These are phyloP conservation scores for Suricata suricatta DNA, from an alignment of 2,113 vertebrate genomes.

Conservation along the genomic window DNA sequence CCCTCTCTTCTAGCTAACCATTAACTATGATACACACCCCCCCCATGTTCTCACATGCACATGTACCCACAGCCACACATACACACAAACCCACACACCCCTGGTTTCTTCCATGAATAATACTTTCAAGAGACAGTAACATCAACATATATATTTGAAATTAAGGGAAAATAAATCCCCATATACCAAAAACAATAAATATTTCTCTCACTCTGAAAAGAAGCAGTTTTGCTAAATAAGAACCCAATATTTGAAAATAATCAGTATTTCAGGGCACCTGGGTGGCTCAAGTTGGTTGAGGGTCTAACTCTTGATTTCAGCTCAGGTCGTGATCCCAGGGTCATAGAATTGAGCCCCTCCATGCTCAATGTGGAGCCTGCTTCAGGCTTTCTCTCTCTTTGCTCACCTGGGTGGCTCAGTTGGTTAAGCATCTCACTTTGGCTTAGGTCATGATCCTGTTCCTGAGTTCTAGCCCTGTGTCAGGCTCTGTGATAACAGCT, in stretches of 20 bases:
- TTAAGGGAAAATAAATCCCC: background rate
- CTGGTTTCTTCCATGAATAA: background rate
- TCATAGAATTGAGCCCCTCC: too few relatives aligned
- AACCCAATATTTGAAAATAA: background rate
- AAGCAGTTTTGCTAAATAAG: background rate
- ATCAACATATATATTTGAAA: background rate
- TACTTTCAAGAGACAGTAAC: background rate
- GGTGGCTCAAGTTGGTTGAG: too few relatives aligned
- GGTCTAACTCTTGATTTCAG: too few relatives aligned
- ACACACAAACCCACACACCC: accelerated
- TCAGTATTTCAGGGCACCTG: too few relatives aligned
- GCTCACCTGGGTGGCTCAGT: too few relatives aligned
- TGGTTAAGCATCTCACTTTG: too few relatives aligned
- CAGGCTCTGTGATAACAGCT: too few relatives aligned
- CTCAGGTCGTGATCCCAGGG: too few relatives aligned
- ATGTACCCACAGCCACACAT: background rate
- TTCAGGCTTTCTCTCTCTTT: too few relatives aligned
- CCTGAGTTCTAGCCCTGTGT: too few relatives aligned
- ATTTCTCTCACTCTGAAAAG: background rate
- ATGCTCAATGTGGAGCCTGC: too few relatives aligned
- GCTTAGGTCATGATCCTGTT: too few relatives aligned
- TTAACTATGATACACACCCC: background rate
- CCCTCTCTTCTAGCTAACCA: background rate
- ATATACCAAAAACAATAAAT: background rate
- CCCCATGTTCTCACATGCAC: background rate